A percentile compares a stretch with the other conserved stretches of the same genome.
phyloP scores from a whole-genome alignment of 2,797 vertebrate genomes.

The Falco berigora region DNA sequence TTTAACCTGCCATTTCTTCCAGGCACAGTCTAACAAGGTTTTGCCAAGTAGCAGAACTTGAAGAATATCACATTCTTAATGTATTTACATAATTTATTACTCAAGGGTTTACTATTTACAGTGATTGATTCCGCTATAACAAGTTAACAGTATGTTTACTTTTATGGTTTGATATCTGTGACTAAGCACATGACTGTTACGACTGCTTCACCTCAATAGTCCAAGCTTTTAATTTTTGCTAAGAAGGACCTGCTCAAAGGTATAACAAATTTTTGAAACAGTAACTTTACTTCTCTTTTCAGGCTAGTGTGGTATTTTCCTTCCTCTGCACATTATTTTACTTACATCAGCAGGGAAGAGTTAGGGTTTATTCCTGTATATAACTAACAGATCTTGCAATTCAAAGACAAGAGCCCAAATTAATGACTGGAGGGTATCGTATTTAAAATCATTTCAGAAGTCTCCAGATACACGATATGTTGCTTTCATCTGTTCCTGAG shows the following conservation, averaged over 20 bases:
- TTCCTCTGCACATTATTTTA: background rate
- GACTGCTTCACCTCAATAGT: background rate
- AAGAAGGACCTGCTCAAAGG: background rate
- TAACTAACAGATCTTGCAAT: background rate
- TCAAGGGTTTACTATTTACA: background rate
- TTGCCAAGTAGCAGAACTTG: background rate
- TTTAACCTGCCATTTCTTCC: background rate
- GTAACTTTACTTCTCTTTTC: background rate
- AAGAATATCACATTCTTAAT: background rate
- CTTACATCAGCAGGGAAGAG: background rate
- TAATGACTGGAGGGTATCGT: background rate
- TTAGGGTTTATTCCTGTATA: background rate
- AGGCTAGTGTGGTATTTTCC: background rate
- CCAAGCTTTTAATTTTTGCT: background rate
- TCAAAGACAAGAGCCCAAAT: background rate
- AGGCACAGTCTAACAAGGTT: background rate
- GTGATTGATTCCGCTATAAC: background rate
- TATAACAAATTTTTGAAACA: background rate
- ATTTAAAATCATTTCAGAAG: background rate
- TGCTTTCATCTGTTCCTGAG: background rate
- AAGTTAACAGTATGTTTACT: background rate
- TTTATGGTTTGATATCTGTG: background rate
- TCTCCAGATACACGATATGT: background rate
- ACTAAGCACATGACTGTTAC: background rate
- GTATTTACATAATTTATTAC: background rate